Percentiles rank a stretch among this genome's conserved stretches.
Evolutionary conservation across 2,113 vertebrate genomes (phyloP).

Genomic region (Hemibagrus wyckioides): DNA sequence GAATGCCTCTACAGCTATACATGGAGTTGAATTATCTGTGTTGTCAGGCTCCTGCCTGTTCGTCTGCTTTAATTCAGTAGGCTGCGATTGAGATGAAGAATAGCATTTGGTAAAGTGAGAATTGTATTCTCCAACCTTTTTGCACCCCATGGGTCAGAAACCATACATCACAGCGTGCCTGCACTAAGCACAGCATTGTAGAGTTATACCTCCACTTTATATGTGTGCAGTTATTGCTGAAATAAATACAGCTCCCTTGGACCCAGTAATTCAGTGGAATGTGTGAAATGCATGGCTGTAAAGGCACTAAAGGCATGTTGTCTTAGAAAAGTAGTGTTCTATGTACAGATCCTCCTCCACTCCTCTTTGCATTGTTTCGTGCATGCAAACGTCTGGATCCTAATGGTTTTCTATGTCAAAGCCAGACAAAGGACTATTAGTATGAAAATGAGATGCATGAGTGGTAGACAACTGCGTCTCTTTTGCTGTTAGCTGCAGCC

Average conservation of each 20-base stretch:
- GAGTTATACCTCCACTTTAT: constrained; percentile 51
- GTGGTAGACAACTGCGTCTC: constrained; percentile 35
- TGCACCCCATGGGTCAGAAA: constrained; percentile 34
- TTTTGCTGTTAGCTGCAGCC: constrained; percentile 40
- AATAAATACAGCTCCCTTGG: constrained; percentile 57
- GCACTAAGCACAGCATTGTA: constrained; percentile 36
- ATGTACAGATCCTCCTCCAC: constrained; percentile 33
- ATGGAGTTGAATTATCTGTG: background rate
- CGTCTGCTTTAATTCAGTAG: constrained; percentile 37
- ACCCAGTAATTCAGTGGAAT: constrained; percentile 52
- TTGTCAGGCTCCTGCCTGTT: background rate
- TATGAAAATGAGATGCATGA: constrained; percentile 53
- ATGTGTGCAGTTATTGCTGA: constrained; percentile 52
- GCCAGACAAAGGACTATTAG: constrained; percentile 49
- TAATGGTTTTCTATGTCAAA: constrained; percentile 41
- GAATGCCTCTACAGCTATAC: background rate
- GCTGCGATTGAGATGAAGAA: constrained; percentile 14
- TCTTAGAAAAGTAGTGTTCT: constrained; percentile 47
- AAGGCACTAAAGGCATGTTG: constrained; percentile 44
- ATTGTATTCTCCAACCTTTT: constrained; percentile 37
- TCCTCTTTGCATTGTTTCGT: constrained; percentile 38
- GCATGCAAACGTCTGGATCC: constrained; percentile 40
- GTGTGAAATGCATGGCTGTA: constrained; percentile 48
- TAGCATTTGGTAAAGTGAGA: constrained; percentile 34
- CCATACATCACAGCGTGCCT: constrained; percentile 47